Base-by-base conservation (phyloP, 1,140 invertebrate species). In the Diachasma alloeum region DNA sequence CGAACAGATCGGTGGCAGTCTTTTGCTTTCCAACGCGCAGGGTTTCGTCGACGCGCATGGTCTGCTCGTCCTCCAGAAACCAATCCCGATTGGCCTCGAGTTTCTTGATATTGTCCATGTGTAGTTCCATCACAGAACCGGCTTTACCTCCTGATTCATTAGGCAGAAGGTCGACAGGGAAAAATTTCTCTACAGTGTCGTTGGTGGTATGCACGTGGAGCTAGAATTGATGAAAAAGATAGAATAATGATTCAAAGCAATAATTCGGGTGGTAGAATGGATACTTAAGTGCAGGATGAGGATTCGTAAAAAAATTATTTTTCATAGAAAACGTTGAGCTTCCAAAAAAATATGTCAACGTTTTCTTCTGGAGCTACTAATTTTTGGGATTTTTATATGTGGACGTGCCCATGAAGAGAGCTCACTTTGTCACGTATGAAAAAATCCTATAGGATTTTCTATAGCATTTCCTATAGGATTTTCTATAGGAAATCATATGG, bases 1-100 rank as follows among this genome's bases (percentile, higher is more conserved):
- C 92, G 81, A 93, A 93, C 5, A 93, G 87, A 75, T 92, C 92
- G 0, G 91, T 88, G 3, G 90, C 90, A 46, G 89, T 91, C 84
- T 93, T 94, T 9, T 92, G 90, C 79, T 93, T 93, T 2, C 92
- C 93, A 0, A 91, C 91, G 36, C 93, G 85, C 59, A 91, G 84
- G 11, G 91, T 89, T 79, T 94, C 93, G 56, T 92, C 88, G 0
- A 93, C 91, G 71, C 91, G 87, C 79, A 90, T 90, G 6, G 83
- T 88, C 56, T 90, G 89, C 81, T 93, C 92, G 46, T 92, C 92
- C 0, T 90, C 84, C 5, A 89, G 78, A 77, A 93, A 92, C 83
- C 90, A 92, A 4, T 89, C 87, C 9, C 89, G 88, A 78, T 93
- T 92, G 0, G 90, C 86, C 69, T 89, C 84, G 4, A 92, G 19